Base-by-base conservation (phyloP, 2,888 invertebrate species). In the Biston stratarius region DNA sequence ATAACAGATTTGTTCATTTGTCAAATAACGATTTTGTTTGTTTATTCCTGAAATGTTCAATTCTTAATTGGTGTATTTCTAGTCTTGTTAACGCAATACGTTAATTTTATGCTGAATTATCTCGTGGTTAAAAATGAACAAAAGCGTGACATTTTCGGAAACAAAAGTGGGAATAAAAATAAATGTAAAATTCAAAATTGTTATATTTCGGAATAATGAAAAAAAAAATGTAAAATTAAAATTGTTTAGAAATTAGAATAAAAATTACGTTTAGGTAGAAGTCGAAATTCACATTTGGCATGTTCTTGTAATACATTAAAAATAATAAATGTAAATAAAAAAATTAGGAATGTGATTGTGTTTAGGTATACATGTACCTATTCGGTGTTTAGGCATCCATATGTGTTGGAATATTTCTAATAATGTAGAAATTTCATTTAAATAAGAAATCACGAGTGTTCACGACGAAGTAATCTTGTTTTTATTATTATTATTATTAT, bases 201-300 rank as follows among this genome's bases (percentile, higher is more conserved):
- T 86, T 84, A 81, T 89, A 86, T 90, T 91, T 90, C 84, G 91
- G 89, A 88, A 81, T 91, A 77, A 51, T 53, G 58, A 77, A 10
- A 83, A 83, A 87, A 24, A 24, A 2, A 24, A 24, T 24, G 90
- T 91, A 91, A 90, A 90, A 90, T 88, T 83, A 77, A 82, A 84
- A 74, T 82, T 82, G 82, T 83, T 88, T 91, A 92, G 91, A 79
- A 72, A 70, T 81, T 90, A 90, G 85, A 76, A 76, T 81, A 83
- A 85, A 82, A 83, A 70, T 74, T 83, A 86, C 78, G 79, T 76
- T 85, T 91, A 90, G 85, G 83, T 88, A 90, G 88, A 84, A 76
- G 91, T 91, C 90, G 86, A 92, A 92, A 92, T 89, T 90, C 85
- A 80, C 85, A 86, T 93, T 93, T 92, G 92, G 91, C 91, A 83